Evolutionary conservation across 2,888 invertebrate species (phyloP).

Genomic region (Hirtodrosophila confusa): DNA sequence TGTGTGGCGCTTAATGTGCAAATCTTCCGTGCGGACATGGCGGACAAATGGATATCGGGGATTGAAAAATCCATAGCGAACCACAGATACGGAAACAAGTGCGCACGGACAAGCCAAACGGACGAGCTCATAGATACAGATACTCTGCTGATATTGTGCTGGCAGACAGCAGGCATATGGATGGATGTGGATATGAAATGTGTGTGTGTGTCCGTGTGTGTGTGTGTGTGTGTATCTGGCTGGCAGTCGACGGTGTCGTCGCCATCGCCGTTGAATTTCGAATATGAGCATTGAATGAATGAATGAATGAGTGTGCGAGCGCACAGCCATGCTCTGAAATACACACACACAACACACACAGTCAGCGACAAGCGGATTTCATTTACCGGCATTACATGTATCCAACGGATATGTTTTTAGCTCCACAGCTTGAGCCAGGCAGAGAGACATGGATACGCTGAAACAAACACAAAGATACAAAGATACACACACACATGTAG

Average conservation of each 20-base stretch:
- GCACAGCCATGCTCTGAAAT: slow-evolving; percentile 15
- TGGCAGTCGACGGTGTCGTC: slow-evolving; percentile 60
- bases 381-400: slow-evolving; percentile 81
- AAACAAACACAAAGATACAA: slow-evolving; percentile 31
- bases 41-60: slow-evolving; percentile 80
- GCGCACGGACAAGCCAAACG: slow-evolving; percentile 41
- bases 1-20: slow-evolving; percentile 76
- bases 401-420: slow-evolving; percentile 78
- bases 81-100: slow-evolving; percentile 70
- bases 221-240: slow-evolving; percentile 31
- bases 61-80: slow-evolving; percentile 82
- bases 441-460: slow-evolving; percentile 73
- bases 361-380: slow-evolving; percentile 78
- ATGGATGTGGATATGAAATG: slow-evolving; percentile 29
- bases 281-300: slow-evolving; percentile 69
- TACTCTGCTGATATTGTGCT: slow-evolving; percentile 24
- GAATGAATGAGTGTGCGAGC: slow-evolving; percentile 43
- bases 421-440: slow-evolving; percentile 58
- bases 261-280: slow-evolving; percentile 77
- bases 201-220: slow-evolving; percentile 18
- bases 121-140: slow-evolving; percentile 58
- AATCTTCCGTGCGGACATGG: slow-evolving; percentile 82
- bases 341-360: slow-evolving; percentile 16
- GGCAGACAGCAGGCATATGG: slow-evolving; percentile 48
- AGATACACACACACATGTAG: slow-evolving; percentile 29